Evolutionary conservation across 2,113 vertebrate species (phyloP), one percentile per base, ranked within the genome.

Genomic region (Zapus hudsonius): DNA sequence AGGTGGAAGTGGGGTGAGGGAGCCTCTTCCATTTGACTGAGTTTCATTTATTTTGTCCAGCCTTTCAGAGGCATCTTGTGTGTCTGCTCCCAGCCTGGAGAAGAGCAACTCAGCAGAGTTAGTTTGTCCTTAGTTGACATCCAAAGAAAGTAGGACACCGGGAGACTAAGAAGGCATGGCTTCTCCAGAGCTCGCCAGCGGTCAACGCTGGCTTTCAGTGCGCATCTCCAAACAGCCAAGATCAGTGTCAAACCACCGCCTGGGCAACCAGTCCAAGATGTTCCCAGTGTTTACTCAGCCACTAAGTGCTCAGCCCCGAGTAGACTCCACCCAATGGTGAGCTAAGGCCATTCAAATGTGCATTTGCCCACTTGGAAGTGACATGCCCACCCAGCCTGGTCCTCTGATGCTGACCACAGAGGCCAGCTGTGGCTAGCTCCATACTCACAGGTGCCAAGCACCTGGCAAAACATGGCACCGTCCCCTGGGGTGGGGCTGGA

Each of bases 61-160:
- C 19, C 82, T 85, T 95, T 94, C 47, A 59, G 63, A 85, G 75
- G 66, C 11, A 0, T 82, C 85, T 95, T 70, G 70, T 83, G 61
- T 61, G 55, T 84, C 70, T 83, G 33, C 93, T 70, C 66, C 92
- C 82, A 73, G 79, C 44, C 16, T 84, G 33, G 55, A 93, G 88
- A 90, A 64, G 75, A 95, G 70, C 95, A 92, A 93, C 44, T 92
- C 80, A 67, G 70, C 83, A 94, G 40, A 20, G 36, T 44, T 75
- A 76, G 29, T 69, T 81, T 96, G 95, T 96, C 96, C 96, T 97
- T 42, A 69, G 64, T 87, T 96, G 94, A 94, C 95, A 93, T 94
- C 83, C 84, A 64, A 52, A 27, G 83, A 95, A 97, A 96, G 55
- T 94, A 88, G 96, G 93, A 95, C 95, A 93, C 78, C 44, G 63